Base-by-base conservation (phyloP, 2,888 invertebrate species). In the Esperia sulphurella region DNA sequence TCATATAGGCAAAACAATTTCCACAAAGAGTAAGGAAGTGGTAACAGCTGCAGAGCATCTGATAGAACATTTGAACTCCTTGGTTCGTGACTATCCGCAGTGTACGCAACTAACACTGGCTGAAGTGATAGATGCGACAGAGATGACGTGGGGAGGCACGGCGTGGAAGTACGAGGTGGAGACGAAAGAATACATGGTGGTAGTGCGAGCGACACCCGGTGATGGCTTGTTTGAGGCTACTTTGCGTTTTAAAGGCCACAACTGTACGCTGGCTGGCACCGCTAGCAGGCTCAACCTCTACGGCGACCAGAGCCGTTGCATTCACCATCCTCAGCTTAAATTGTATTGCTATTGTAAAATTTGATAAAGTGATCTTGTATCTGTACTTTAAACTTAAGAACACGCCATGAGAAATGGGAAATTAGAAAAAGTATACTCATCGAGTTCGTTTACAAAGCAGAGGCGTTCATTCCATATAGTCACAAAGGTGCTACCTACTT, bases 281-380 rank as follows among this genome's bases (percentile, higher is more conserved):
- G 90, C 95, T n/a, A 94, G 94, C 64, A 88, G 95, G 49, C 84
- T 94, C 39, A 95, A 94, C 74, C 80, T 93, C 43, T 95, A 95
- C 64, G 94, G 94, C 10, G 90, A 91, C 48, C 94, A 95, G 74
- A 94, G 94, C 70, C 88, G 83, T 53, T 95, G 95, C 65, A 89
- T 94, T 48, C 91, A 92, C 43, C 92, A 94, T 62, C 92, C 91
- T 61, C 88, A 91, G 57, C 79, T 94, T 0, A 45, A 45, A 29
- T 12, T 42, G 14, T 41, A 49, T n/a, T 49, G 44, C 39, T 45
- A 41, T 3, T 49, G 45, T 41, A 31, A 38, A 39, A 4, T 6
- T 33, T 33, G 33, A 10, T 33, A 33, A 21, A 5, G 21, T 21
- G 2, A 21, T 5, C 21, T 21, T 5, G 21, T 21, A 21, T 21